Base-by-base conservation (phyloP, 2,888 invertebrate genomes). In the Clepsis dumicolana region DNA sequence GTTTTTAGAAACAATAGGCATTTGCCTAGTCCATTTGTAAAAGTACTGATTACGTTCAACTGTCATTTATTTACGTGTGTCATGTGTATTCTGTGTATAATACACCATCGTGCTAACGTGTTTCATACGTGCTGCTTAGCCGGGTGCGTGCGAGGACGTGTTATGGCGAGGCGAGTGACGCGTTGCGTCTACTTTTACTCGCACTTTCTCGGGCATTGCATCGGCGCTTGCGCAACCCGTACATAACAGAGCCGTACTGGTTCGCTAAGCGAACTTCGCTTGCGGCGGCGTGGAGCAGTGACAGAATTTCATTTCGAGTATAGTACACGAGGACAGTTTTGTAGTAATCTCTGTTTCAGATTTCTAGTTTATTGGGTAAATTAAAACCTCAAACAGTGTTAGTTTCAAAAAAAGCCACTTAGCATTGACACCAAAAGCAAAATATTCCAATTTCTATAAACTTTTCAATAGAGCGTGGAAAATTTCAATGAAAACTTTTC, bases 131-230 rank as follows among this genome's bases (percentile, higher is more conserved):
- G 32, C 35, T 32, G 18, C 14, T 21, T 32, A 21, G 54, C 32
- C 38, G 72, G 76, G 78, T 79, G 77, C 80, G 74, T 77, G 83
- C 82, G 84, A 85, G 83, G 82, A 82, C 83, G 80, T 79, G 80
- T 79, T 78, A 72, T 74, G 74, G 80, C 77, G 76, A 76, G 79
- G 75, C 77, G 80, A 82, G 86, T 91, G 93, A 91, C 92, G 91
- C 76, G 87, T 93, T 93, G 93, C 93, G 91, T 93, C 93, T 92
- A 93, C 93, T 93, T 93, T 93, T 93, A 93, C 93, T 93, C 88
- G 89, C 93, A 93, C 93, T 93, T 93, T 93, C 93, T 89, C 90
- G 88, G 72, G 41, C 57, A 48, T 68, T 68, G 68, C 65, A 64
- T 65, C 53, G 79, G 86, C 86, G 83, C 91, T 93, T 93, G 91